These are phyloP conservation scores for Timandra comae DNA, from an alignment of 2,888 invertebrate species.

Conservation along the genomic window DNA sequence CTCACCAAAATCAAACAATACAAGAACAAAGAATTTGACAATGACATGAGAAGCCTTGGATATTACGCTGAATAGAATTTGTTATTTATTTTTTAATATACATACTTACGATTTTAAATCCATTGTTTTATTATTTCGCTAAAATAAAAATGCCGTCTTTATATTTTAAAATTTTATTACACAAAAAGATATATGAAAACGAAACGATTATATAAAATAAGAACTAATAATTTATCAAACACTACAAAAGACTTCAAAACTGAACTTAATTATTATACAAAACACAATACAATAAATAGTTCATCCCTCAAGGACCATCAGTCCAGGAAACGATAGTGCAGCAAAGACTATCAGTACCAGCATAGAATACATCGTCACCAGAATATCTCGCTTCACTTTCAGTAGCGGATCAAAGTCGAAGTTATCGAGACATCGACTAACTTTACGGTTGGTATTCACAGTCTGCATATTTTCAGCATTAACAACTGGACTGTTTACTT, in stretches of 20 bases:
- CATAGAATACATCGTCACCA: constrained; percentile 63
- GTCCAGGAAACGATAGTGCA: constrained; percentile 56
- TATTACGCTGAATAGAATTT: constrained; percentile 35
- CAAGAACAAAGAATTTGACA: constrained; percentile 56
- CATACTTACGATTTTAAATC: no score
- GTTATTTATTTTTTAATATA: no score
- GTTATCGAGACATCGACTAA: constrained; percentile 13
- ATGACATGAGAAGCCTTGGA: constrained; percentile 53
- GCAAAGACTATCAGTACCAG: constrained; percentile 63
- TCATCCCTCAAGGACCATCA: constrained; percentile 21
- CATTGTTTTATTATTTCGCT: no score
- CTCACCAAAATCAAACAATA: constrained; percentile 57
- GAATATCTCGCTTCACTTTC: constrained; percentile 58
- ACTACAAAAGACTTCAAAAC: no score
- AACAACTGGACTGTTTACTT: constrained; percentile 9
- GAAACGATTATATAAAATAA: no score
- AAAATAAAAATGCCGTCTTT: no score
- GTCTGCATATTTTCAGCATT: constrained; percentile 9
- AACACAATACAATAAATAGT: no score
- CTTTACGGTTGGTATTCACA: no score
- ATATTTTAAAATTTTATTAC: no score
- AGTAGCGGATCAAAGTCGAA: constrained; percentile 39
- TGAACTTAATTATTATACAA: no score
- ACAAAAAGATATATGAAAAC: background rate
- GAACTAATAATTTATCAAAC: no score